A percentile compares a stretch with the other conserved stretches of the same genome.
phyloP scores from a whole-genome alignment of 1,140 invertebrate species.

The Drosophila pseudoananassae region DNA sequence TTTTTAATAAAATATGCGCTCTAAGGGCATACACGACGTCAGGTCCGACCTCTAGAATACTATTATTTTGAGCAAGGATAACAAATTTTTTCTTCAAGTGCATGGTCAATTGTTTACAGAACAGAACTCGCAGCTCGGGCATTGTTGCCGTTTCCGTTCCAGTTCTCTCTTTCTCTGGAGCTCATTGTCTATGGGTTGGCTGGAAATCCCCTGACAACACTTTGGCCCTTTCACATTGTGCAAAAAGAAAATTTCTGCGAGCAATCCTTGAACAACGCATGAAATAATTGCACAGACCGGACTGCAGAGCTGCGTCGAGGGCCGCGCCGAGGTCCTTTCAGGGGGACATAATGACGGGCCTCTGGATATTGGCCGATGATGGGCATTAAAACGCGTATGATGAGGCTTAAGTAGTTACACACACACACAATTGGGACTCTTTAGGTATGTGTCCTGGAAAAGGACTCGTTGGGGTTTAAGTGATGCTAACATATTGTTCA shows the following conservation, averaged over 20 bases:
- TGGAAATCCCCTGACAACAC: constrained; percentile 77
- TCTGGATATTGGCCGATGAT: constrained; percentile 65
- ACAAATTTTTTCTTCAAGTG: neutral
- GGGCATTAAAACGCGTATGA: constrained; percentile 75
- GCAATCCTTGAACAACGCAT: constrained; percentile 77
- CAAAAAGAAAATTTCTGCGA: constrained; percentile 71
- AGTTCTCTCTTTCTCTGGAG: constrained; percentile 23
- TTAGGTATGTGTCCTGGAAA: constrained; percentile 33
- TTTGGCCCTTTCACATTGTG: constrained; percentile 59
- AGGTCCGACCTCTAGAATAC: too few relatives aligned
- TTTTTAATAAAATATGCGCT: neutral
- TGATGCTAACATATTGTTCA: constrained; percentile 59
- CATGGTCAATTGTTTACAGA: constrained; percentile 70
- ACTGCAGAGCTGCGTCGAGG: constrained; percentile 2
- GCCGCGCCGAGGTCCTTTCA: constrained; percentile 23
- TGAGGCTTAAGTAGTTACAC: constrained; percentile 75
- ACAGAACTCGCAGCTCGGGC: constrained; percentile 28
- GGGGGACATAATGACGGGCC: constrained; percentile 58
- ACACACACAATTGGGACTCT: constrained; percentile 43
- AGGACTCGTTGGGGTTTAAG: constrained; percentile 50
- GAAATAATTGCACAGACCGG: constrained; percentile 71
- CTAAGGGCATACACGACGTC: too few relatives aligned
- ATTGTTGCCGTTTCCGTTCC: constrained; percentile 73
- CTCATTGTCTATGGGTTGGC: constrained; percentile 58
- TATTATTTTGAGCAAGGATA: neutral